Conservation (phyloP, 2,888 invertebrate species). For the Pristionchus arcanus region DNA sequence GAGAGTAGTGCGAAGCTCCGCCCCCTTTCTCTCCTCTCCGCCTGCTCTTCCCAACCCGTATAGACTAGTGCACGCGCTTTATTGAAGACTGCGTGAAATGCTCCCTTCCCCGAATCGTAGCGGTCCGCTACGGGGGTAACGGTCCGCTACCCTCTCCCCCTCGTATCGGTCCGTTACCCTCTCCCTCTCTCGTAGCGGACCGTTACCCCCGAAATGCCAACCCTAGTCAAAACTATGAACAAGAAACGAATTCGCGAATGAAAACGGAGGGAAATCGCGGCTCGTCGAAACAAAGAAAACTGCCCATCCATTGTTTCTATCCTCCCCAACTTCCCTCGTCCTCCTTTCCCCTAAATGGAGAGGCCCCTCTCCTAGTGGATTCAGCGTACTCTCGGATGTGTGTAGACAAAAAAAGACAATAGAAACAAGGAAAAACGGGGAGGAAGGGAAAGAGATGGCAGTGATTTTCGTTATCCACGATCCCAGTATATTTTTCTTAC, state of each 20-base stretch:
- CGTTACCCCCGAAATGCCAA: too few species aligned
- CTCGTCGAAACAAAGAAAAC: background rate
- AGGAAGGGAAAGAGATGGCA: background rate
- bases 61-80: too few species aligned
- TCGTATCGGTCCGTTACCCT: too few species aligned
- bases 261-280: background rate
- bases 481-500: background rate
- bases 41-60: too few species aligned
- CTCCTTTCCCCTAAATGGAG: slow-evolving; percentile 22
- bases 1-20: too few species aligned
- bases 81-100: too few species aligned
- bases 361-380: slow-evolving; percentile 32
- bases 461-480: background rate
- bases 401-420: slow-evolving; percentile 40
- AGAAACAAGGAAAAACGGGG: background rate
- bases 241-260: background rate
- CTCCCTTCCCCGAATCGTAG: too few species aligned
- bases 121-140: too few species aligned
- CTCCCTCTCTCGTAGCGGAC: too few species aligned
- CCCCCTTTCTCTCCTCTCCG: too few species aligned
- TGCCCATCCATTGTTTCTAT: slow-evolving; percentile 28
- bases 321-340: background rate
- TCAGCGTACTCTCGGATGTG: background rate
- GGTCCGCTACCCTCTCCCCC: too few species aligned
- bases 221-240: too few species aligned